phyloP scores from a whole-genome alignment of 2,888 invertebrate genomes.

The Leptopilina myrica region DNA sequence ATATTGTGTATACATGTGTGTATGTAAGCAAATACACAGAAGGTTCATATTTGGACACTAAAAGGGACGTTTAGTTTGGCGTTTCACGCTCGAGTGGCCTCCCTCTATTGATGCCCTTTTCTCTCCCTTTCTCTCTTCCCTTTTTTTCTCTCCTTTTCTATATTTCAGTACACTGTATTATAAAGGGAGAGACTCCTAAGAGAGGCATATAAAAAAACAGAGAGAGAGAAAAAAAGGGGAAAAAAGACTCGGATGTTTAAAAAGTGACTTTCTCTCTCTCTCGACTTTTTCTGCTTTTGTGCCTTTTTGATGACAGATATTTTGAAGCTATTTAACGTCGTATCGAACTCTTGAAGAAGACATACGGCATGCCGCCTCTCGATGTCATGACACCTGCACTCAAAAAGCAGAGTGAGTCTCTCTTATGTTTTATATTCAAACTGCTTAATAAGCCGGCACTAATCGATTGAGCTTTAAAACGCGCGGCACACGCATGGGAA shows the following conservation, averaged over 20 bases:
- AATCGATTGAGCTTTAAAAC: slow-evolving; percentile 63
- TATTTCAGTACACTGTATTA: background rate
- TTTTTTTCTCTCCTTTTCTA: background rate
- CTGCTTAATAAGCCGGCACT: slow-evolving; percentile 64
- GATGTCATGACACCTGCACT: slow-evolving; percentile 58
- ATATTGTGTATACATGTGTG: background rate
- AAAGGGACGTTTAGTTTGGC: slow-evolving; percentile 75
- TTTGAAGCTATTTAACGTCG: slow-evolving; percentile 68
- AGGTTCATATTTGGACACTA: slow-evolving; percentile 53
- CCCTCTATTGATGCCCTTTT: slow-evolving; percentile 59
- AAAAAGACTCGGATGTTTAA: background rate
- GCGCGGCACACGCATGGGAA: slow-evolving; percentile 45
- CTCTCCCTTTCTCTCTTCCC: slow-evolving; percentile 22
- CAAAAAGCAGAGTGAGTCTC: slow-evolving; percentile 14
- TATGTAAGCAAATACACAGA: slow-evolving; percentile 50
- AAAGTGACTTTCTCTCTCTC: slow-evolving; percentile 32
- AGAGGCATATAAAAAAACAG: too few species aligned
- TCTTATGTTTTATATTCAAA: slow-evolving; percentile 49
- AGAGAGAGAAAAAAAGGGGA: too few species aligned
- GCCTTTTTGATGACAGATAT: slow-evolving; percentile 66
- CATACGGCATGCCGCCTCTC: slow-evolving; percentile 16
- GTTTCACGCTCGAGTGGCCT: slow-evolving; percentile 75
- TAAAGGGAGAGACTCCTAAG: too few species aligned
- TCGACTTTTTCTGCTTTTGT: slow-evolving; percentile 53
- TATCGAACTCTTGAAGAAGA: slow-evolving; percentile 60